Evolutionary conservation across 2,888 invertebrate genomes (phyloP), one percentile per base, ranked within the genome.

Genomic region (Leucophenga maculata): DNA sequence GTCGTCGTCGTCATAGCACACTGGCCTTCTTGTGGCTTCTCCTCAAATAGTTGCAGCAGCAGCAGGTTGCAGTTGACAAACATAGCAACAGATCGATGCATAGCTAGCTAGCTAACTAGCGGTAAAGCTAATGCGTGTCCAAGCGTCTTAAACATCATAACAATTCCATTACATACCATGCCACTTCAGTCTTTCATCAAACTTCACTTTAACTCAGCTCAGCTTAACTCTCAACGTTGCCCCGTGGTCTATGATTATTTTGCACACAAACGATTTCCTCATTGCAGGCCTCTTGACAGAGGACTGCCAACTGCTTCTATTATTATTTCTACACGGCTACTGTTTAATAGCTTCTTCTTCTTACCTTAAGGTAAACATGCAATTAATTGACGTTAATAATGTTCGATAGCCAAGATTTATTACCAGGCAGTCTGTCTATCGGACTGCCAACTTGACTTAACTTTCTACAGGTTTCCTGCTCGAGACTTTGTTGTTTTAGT

Each of bases 321-420:
- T 50, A 16, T 59, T 31, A 26, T n/a, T n/a, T n/a, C 26, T 59
- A 32, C 31, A 13, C 3, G 11, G 62, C 62, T 64, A 64, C 62
- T 48, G 62, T 64, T 64, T 64, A 64, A 64, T 64, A 18, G 13
- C 26, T 20, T 9, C 1, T 11, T 39, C 60, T 44, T 20, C n/a
- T 6, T 64, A 64, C 62, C 62, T 64, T 64, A 48, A 64, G 62
- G 62, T 64, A 64, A 64, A 64, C 48, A 64, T 16, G 20, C 20
- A 59, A 46, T 64, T 64, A 64, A 64, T 64, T 64, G 62, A 64
- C 62, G 48, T 64, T 64, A 64, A 64, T 64, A 64, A 64, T 48
- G 62, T 64, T 64, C 62, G 62, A 64, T 64, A 64, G 62, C 46
- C 46, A 64, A 64, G 62, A 64, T 64, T 64, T 64, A 64, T 64